Evolutionary conservation across 1,140 invertebrate genomes (phyloP), one percentile per base, ranked within the genome.

Genomic region (Lordiphosa clarofinis): DNA sequence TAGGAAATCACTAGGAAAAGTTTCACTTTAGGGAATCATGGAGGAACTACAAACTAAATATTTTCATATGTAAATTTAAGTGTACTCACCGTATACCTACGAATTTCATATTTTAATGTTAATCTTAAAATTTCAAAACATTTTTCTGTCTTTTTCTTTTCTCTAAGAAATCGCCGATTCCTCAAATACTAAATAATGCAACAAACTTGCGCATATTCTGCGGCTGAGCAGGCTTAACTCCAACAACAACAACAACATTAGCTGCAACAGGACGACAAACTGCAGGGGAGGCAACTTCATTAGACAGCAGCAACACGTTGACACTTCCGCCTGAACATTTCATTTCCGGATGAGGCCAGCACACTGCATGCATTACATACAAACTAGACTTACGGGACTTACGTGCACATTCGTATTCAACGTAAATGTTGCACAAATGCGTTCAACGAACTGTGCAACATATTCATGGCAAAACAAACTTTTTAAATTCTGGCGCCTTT

Each of bases 131-230:
- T 21, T 4, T n/a, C n/a, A n/a, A n/a, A n/a, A n/a, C n/a, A n/a
- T n/a, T n/a, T n/a, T n/a, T n/a, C n/a, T n/a, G n/a, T n/a, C n/a
- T n/a, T n/a, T n/a, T n/a, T n/a, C n/a, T n/a, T 21, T 21, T 21
- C 21, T 4, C 21, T 21, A 24, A 56, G 48, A 28, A n/a, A 13
- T 9, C 58, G 47, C 10, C 31, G 15, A 13, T 13, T 8, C 11
- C 11, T 35, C 28, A 15, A 36, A 52, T 52, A 12, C 58, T 72
- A 64, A 81, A 54, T 62, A 69, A 62, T 66, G 72, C 63, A 73
- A 75, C 67, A 65, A 72, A 56, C 58, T 73, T 72, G 63, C 38
- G 49, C 66, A 74, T 74, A 74, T 71, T 74, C 72, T 66, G 62
- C 38, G 62, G 54, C 69, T 11, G 36, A 66, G 47, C 8, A 54